Percentiles rank a stretch among this genome's conserved stretches.
Conservation (phyloP, 35 echinoderm and acorn worm genomes). For the Heliocidaris erythrogramma region DNA sequence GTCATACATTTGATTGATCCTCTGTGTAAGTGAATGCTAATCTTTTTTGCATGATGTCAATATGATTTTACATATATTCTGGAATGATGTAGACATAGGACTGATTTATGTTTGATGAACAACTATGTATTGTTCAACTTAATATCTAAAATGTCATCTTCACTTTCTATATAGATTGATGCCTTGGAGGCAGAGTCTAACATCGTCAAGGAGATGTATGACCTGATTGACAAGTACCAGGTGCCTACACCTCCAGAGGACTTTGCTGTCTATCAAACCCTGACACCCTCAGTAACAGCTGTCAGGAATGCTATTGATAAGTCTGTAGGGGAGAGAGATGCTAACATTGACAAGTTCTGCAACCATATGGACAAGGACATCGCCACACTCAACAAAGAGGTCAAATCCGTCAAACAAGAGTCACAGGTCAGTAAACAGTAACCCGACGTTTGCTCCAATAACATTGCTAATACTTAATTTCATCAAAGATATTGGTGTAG, state of each 20-base stretch:
- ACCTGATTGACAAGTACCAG: slow-evolving; percentile 86
- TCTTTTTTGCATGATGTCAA: neutral
- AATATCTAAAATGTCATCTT: neutral
- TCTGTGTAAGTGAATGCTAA: neutral
- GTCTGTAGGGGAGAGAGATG: slow-evolving; percentile 89
- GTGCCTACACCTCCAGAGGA: slow-evolving; percentile 96
- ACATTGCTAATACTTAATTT: no score
- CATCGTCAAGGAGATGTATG: slow-evolving; percentile 97
- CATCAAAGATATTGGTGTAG: no score
- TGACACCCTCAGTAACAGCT: slow-evolving; percentile 83
- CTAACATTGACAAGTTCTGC: slow-evolving; percentile 98
- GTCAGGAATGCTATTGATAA: slow-evolving; percentile 92
- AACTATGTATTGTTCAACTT: neutral
- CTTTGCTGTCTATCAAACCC: slow-evolving; percentile 97
- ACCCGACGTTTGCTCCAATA: neutral
- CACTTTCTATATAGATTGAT: slow-evolving; percentile 62
- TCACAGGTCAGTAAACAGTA: slow-evolving; percentile 75
- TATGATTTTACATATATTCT: neutral
- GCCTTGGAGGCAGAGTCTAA: slow-evolving; percentile 74
- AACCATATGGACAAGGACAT: slow-evolving; percentile 99
- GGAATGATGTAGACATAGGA: neutral
- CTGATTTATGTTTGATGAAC: neutral
- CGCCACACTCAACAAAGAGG: slow-evolving; percentile 85
- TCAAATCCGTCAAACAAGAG: slow-evolving; percentile 93
- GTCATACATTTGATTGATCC: neutral